Percentiles rank a stretch among this genome's conserved stretches.
These are phyloP conservation scores for Cephus pygmeus DNA, from an alignment of 2,888 invertebrate genomes.

Conservation along the genomic window DNA sequence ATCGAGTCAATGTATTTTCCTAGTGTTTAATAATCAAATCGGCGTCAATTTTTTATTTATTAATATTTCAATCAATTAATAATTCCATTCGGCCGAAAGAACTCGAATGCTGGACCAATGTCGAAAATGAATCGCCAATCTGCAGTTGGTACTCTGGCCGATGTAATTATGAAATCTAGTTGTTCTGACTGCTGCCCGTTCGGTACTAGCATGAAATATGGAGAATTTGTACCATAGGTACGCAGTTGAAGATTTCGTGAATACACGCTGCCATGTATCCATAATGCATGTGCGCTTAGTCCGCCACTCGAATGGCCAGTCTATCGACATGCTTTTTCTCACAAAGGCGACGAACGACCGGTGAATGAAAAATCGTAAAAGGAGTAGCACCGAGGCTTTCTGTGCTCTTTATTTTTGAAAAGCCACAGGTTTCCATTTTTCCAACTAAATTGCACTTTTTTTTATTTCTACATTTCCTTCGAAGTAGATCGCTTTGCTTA, in stretches of 20 bases:
- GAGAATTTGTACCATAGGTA: not conserved
- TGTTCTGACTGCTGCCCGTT: not conserved
- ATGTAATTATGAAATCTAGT: not conserved
- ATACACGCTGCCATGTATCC: not conserved
- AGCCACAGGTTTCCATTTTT: no score
- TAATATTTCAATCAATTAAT: no score
- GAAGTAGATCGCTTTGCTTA: no score
- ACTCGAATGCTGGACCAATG: no score
- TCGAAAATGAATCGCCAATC: not conserved
- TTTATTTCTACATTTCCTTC: no score
- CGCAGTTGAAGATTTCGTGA: not conserved
- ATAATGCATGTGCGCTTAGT: not conserved
- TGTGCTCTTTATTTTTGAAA: not conserved
- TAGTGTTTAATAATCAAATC: no score
- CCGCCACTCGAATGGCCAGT: not conserved
- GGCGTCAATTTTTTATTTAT: no score
- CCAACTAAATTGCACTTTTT: no score
- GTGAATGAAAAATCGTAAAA: not conserved
- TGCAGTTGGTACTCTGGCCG: not conserved
- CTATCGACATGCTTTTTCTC: not conserved
- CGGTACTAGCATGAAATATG: not conserved
- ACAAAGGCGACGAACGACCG: not conserved
- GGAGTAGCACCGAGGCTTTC: not conserved
- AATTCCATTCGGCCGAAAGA: no score
- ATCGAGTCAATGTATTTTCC: not conserved